Base-by-base conservation (phyloP, 1,140 invertebrate species). In the Euura lappo region DNA sequence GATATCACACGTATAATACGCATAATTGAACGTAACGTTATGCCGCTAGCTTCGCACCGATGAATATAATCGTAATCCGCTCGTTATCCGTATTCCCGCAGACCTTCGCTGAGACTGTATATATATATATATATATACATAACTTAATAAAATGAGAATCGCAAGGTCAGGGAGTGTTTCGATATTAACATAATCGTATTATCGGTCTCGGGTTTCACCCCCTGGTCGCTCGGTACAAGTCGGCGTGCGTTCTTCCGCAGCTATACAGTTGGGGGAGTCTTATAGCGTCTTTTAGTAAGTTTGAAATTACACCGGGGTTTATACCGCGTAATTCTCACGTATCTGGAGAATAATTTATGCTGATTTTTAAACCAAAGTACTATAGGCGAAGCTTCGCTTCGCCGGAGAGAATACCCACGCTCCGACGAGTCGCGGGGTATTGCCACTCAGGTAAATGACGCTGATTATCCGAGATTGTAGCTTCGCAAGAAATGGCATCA, bases 141-240 rank as follows among this genome's bases (percentile, higher is more conserved):
- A 28, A 28, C 28, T 28, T 28, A 28, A 28, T 60, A 60, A 60
- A 60, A 60, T n/a, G 51, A 60, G 13, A 60, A 60, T 60, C 51
- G 51, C 51, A 60, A 60, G 51, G 51, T 60, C 51, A 60, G 51
- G 51, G 13, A 60, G 51, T 60, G 51, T 60, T 60, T 60, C 51
- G 13, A 60, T 60, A 60, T 60, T 60, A 60, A 60, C 51, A 60
- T 60, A 60, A 60, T 60, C 51, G 51, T n/a, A 60, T 60, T 60
- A 60, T 60, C 51, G 51, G 51, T 60, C 51, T 60, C 51, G 51
- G 13, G 51, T 60, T 60, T 60, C 51, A 60, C 51, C 51, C 51
- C 51, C 6, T 8, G 51, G 13, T 60, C 10, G 13, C 10, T 60
- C 8, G 51, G 51, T 60, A 60, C 13, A 60, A 11, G 10, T 11